Percentiles rank a stretch among this genome's conserved stretches.
Evolutionary conservation across 2,113 vertebrate genomes (phyloP).

Genomic region (Nesogale talazaci): DNA sequence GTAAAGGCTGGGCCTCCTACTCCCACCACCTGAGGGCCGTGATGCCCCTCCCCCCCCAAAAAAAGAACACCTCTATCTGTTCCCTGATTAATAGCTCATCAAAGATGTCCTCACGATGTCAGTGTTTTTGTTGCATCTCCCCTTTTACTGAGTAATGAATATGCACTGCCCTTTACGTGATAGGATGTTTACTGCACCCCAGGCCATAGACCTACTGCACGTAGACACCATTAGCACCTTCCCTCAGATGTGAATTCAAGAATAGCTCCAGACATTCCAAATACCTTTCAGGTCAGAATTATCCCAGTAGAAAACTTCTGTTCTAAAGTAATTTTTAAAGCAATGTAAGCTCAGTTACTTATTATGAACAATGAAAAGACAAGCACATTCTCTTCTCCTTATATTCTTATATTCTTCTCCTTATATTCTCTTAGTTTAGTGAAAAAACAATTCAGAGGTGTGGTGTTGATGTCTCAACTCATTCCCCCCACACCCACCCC

Average conservation of each 20-base stretch:
- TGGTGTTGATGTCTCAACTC: not conserved
- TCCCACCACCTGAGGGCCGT: no score
- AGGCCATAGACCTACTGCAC: no score
- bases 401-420: slow-evolving; percentile 1
- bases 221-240: not conserved
- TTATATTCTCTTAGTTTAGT: not conserved
- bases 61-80: slow-evolving; percentile 11
- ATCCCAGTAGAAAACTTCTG: not conserved
- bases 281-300: not conserved
- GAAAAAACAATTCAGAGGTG: not conserved
- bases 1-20: no score
- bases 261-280: not conserved
- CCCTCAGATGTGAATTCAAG: not conserved
- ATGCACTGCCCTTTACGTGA: not conserved
- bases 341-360: not conserved
- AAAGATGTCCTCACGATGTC: not conserved
- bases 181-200: not conserved
- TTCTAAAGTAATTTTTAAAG: not conserved
- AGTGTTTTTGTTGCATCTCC: not conserved
- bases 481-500: not conserved
- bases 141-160: not conserved
- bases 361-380: not conserved
- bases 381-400: not conserved
- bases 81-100: not conserved
- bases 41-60: no score